phyloP scores from a whole-genome alignment of 1,140 invertebrate species.

The Piezodorus guildinii region DNA sequence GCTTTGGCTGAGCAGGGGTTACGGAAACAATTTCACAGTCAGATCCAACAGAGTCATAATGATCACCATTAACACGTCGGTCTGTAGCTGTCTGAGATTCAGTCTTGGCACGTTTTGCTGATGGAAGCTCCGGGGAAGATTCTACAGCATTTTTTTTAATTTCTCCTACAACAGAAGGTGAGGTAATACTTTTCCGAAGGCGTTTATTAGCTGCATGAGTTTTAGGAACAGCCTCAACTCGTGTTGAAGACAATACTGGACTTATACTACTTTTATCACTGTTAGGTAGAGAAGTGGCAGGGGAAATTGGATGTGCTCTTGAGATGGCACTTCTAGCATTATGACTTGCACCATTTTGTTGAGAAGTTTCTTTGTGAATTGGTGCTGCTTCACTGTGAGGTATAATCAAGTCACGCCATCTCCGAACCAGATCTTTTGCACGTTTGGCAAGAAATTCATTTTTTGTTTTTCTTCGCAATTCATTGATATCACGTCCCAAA shows the following conservation, averaged over 20 bases:
- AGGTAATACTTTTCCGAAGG: conserved; percentile 41
- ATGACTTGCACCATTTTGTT: conserved; percentile 25
- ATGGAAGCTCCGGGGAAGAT: conserved; percentile 20
- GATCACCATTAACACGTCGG: conserved; percentile 36
- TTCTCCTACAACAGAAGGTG: neutral
- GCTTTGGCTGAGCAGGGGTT: conserved; percentile 20
- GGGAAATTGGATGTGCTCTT: conserved; percentile 24
- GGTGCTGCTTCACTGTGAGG: conserved; percentile 35
- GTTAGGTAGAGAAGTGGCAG: conserved; percentile 26
- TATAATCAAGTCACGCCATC: conserved; percentile 75
- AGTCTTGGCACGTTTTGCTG: conserved; percentile 22
- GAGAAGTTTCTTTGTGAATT: conserved; percentile 6
- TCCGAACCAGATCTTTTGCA: conserved; percentile 79
- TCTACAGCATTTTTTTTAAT: neutral
- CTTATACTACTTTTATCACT: conserved; percentile 27
- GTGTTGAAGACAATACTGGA: conserved; percentile 22
- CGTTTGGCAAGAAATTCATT: conserved; percentile 72
- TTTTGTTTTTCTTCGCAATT: conserved; percentile 70
- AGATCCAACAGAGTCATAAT: conserved; percentile 20
- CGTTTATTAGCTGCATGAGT: conserved; percentile 50
- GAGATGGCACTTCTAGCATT: conserved; percentile 20
- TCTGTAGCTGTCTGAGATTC: conserved; percentile 30
- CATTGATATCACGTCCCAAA: conserved; percentile 88
- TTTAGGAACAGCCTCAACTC: conserved; percentile 39
- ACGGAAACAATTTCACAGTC: conserved; percentile 26